phyloP scores from a whole-genome alignment of 2,888 invertebrate genomes.

The Chromoteleia sp. region DNA sequence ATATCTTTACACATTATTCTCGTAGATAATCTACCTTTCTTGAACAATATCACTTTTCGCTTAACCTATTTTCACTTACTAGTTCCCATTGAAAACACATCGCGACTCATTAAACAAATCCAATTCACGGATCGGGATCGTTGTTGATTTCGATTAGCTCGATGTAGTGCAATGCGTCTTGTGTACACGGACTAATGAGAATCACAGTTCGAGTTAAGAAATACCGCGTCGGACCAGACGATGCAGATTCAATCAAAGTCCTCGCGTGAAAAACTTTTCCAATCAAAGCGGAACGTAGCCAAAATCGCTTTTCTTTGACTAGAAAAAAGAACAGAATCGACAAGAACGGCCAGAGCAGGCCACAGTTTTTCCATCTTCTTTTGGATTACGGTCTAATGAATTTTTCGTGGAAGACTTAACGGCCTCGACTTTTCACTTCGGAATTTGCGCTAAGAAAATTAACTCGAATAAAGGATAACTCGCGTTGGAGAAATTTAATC shows the following conservation, averaged over 20 bases:
- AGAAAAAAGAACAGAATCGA: constrained; percentile 18
- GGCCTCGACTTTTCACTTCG: neutral
- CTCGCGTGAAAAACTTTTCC: constrained; percentile 78
- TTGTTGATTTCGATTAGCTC: constrained; percentile 25
- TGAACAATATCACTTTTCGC: neutral
- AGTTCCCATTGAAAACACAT: neutral
- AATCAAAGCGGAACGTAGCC: constrained; percentile 77
- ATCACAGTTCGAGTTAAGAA: constrained; percentile 34
- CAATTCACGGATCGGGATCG: neutral
- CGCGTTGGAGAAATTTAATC: neutral
- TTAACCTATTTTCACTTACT: neutral
- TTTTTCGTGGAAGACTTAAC: constrained; percentile 24
- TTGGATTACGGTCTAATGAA: constrained; percentile 30
- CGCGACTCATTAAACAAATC: constrained; percentile 21
- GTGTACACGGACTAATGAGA: constrained; percentile 31
- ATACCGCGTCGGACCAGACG: constrained; percentile 59
- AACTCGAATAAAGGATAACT: neutral
- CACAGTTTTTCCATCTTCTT: neutral
- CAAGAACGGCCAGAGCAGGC: constrained; percentile 16
- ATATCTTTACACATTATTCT: too few relatives aligned
- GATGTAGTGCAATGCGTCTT: constrained; percentile 13
- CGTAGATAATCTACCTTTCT: too few relatives aligned
- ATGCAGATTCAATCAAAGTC: constrained; percentile 81
- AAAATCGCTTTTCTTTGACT: constrained; percentile 61
- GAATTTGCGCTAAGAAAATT: neutral